A percentile compares a stretch with the other conserved stretches of the same genome.
Evolutionary conservation across 2,888 invertebrate genomes (phyloP).

Genomic region (Gisinianus flammeolus): DNA sequence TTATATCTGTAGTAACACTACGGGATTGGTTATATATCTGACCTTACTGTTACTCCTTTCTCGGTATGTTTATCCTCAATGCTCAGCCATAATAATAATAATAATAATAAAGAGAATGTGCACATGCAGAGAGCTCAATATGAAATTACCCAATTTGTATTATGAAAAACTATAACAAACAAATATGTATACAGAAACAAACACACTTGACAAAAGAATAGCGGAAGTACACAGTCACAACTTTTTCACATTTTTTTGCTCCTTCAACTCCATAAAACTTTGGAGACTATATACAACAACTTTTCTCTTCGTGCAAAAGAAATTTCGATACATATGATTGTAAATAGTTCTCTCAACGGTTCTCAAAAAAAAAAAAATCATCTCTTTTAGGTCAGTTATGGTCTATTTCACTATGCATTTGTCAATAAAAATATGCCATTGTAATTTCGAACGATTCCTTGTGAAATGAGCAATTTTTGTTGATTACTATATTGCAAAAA

Average conservation of each 20-base stretch:
- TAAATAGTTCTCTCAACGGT: too few relatives aligned
- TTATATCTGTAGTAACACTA: too few relatives aligned
- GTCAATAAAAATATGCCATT: too few relatives aligned
- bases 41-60: background rate
- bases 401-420: too few relatives aligned
- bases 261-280: conserved; percentile 16
- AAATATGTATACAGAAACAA: background rate
- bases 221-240: background rate
- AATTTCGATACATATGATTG: too few relatives aligned
- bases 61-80: background rate
- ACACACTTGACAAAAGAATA: background rate
- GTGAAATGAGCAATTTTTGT: too few relatives aligned
- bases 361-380: too few relatives aligned
- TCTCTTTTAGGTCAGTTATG: too few relatives aligned
- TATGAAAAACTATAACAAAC: too few relatives aligned
- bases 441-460: too few relatives aligned
- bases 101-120: background rate
- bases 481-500: too few relatives aligned
- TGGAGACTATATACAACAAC: background rate
- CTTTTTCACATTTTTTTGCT: background rate
- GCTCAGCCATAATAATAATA: background rate
- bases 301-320: conserved; percentile 27
- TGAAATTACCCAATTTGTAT: background rate
- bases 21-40: too few relatives aligned
- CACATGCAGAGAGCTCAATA: background rate